Evolutionary conservation across 2,797 vertebrate species (phyloP).

Genomic region (Rhynchonycteris naso): DNA sequence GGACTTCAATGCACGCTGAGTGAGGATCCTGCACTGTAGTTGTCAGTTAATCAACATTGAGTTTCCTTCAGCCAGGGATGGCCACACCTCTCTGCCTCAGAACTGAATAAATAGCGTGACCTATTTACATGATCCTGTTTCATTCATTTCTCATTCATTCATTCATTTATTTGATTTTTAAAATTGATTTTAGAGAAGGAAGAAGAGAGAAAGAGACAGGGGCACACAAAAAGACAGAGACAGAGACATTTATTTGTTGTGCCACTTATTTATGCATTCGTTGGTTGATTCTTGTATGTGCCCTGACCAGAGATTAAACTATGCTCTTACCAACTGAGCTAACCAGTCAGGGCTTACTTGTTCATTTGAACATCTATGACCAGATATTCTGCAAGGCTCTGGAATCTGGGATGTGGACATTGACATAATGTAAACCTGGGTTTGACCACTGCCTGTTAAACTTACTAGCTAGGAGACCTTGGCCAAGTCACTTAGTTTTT

Average conservation of each 20-base stretch:
- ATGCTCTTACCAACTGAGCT: too few species aligned
- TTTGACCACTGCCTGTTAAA: not conserved
- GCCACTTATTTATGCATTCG: too few species aligned
- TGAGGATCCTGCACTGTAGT: not conserved
- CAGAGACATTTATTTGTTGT: too few species aligned
- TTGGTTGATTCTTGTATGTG: too few species aligned
- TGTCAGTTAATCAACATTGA: not conserved
- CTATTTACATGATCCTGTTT: not conserved
- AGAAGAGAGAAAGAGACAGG: too few species aligned
- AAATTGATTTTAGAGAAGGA: too few species aligned
- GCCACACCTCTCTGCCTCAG: not conserved
- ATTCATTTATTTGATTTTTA: not conserved
- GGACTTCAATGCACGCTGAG: not conserved
- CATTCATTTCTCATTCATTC: not conserved
- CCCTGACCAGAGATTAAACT: too few species aligned
- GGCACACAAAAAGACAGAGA: too few species aligned
- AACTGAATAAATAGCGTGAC: not conserved
- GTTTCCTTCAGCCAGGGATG: too few species aligned
- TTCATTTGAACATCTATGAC: not conserved
- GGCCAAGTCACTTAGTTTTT: not conserved
- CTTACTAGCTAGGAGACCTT: not conserved
- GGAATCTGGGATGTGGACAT: too few species aligned
- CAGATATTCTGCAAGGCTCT: not conserved
- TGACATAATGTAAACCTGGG: not conserved
- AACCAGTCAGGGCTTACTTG: too few species aligned